A percentile compares a stretch with the other conserved stretches of the same genome.
These are phyloP conservation scores for Campoplex capitator DNA, from an alignment of 2,888 invertebrate genomes.

Conservation along the genomic window DNA sequence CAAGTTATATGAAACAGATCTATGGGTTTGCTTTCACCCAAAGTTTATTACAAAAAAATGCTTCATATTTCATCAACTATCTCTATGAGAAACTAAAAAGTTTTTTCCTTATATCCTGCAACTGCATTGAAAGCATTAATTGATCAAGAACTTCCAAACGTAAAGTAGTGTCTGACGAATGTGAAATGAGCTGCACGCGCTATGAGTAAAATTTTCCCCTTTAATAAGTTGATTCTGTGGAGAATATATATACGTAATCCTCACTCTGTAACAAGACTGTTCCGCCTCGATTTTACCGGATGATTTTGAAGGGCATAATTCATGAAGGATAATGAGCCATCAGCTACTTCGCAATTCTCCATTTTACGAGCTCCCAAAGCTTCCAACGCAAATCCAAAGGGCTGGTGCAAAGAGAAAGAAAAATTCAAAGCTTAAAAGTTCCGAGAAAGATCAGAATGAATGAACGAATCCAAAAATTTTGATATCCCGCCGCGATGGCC, in stretches of 20 bases:
- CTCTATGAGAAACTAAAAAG: not conserved
- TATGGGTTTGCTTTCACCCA: not conserved
- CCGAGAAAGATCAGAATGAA: not conserved
- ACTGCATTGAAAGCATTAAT: conserved; percentile 1
- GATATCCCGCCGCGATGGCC: not conserved
- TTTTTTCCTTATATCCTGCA: not conserved
- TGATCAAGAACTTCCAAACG: not conserved
- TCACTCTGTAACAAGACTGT: not conserved
- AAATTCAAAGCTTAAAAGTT: not conserved
- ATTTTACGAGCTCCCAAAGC: not conserved
- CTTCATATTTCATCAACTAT: conserved; percentile 13
- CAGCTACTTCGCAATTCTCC: not conserved
- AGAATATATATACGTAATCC: not conserved
- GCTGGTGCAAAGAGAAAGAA: not conserved
- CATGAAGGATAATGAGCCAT: not conserved
- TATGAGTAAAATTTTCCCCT: not conserved
- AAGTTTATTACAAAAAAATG: conserved; percentile 17
- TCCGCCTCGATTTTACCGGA: not conserved
- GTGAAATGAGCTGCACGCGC: not conserved
- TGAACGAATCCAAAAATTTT: not conserved
- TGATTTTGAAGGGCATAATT: not conserved
- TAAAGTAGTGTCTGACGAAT: not conserved
- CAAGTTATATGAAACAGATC: not conserved
- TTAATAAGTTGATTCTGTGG: not conserved
- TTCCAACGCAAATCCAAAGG: not conserved